Conservation (phyloP, 2,797 vertebrate genomes). For the Decapterus maruadsi region DNA sequence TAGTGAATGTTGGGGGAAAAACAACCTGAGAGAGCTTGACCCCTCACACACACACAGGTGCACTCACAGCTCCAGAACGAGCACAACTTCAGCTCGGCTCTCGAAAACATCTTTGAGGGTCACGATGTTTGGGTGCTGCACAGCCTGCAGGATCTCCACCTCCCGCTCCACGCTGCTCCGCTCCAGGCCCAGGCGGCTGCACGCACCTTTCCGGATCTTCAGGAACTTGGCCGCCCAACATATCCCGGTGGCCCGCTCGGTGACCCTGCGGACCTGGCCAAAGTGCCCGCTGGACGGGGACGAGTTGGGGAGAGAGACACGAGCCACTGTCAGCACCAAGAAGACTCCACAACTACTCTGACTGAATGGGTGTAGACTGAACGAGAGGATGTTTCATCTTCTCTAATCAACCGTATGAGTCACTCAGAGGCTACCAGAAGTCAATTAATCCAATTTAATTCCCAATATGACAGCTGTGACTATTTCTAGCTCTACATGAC, state of each 20-base stretch:
- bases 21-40: too few relatives aligned
- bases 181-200: slow-evolving; percentile 82
- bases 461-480: too few relatives aligned
- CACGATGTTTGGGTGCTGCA: slow-evolving; percentile 86
- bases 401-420: too few relatives aligned
- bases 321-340: too few relatives aligned
- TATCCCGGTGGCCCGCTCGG: slow-evolving; percentile 69
- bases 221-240: slow-evolving; percentile 86
- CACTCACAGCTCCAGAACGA: slow-evolving; percentile 89
- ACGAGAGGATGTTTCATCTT: too few relatives aligned
- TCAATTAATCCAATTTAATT: too few relatives aligned
- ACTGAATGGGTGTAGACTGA: too few relatives aligned
- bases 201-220: slow-evolving; percentile 72
- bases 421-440: too few relatives aligned
- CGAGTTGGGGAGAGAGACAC: too few relatives aligned
- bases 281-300: slow-evolving; percentile 83
- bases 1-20: too few relatives aligned
- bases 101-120: slow-evolving; percentile 85
- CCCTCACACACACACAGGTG: not conserved
- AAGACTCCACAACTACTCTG: too few relatives aligned
- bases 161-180: slow-evolving; percentile 81
- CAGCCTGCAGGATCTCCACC: slow-evolving; percentile 84
- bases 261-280: slow-evolving; percentile 83
- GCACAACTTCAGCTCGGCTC: slow-evolving; percentile 86
- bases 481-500: too few relatives aligned